A percentile compares a stretch with the other conserved stretches of the same genome.
phyloP scores from a whole-genome alignment of 2,113 vertebrate species.

The Eurystomus gularis region DNA sequence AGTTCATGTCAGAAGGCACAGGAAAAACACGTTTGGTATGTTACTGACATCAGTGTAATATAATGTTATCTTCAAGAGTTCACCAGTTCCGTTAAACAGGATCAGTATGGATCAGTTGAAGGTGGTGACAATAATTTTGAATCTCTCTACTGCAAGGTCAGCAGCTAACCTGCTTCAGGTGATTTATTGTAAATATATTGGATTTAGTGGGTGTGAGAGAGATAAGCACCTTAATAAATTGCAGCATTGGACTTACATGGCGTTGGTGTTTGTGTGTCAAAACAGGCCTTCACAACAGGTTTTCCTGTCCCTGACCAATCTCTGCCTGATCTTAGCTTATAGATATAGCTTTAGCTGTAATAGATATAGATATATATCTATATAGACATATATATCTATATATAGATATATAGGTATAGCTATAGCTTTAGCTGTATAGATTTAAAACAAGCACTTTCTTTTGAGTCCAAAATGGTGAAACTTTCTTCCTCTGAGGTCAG shows the following conservation, averaged over 20 bases:
- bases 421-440: neutral
- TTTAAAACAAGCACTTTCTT: neutral
- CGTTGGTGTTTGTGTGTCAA: neutral
- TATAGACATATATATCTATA: no score
- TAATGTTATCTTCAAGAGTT: neutral
- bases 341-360: no score
- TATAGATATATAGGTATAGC: no score
- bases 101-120: constrained; percentile 22
- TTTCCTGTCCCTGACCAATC: neutral
- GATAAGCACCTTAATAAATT: neutral
- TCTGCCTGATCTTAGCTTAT: neutral
- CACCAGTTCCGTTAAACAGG: neutral
- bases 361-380: no score
- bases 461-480: neutral
- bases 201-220: neutral
- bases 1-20: constrained; percentile 2
- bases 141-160: constrained; percentile 1
- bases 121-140: neutral
- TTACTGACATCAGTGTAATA: neutral
- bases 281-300: neutral
- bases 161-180: neutral
- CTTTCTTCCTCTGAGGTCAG: neutral
- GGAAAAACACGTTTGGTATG: neutral
- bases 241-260: neutral
- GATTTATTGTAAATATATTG: neutral